Evolutionary conservation across 2,888 invertebrate species (phyloP).

Genomic region (Bombylius major): DNA sequence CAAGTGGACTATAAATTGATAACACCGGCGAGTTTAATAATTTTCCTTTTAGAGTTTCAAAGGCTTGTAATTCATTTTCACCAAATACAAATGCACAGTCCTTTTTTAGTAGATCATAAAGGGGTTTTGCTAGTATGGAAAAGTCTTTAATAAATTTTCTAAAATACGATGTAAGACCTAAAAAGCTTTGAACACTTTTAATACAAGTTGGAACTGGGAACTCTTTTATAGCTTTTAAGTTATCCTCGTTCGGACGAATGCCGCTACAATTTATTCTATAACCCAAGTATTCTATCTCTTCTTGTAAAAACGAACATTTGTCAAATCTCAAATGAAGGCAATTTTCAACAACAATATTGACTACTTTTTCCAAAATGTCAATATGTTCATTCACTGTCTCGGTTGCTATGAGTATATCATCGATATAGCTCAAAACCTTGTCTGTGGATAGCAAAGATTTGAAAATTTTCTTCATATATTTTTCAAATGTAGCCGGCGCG

Average conservation of each 20-base stretch:
- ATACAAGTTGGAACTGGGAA: conserved; percentile 12
- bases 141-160: conserved; percentile 9
- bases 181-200: conserved; percentile 15
- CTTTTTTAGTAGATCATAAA: conserved; percentile 20
- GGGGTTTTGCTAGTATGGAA: conserved; percentile 19
- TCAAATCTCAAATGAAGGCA: neutral
- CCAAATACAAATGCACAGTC: conserved; percentile 3
- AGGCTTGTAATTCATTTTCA: conserved; percentile 1
- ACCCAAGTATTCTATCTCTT: conserved; percentile 1
- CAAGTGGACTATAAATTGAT: conserved; percentile 18
- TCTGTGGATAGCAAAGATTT: too few relatives aligned
- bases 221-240: neutral
- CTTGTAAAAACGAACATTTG: neutral
- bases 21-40: conserved; percentile 16
- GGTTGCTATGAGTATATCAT: too few relatives aligned
- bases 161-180: conserved; percentile 12
- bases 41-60: conserved; percentile 6
- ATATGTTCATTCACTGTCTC: neutral
- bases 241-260: neutral
- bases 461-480: too few relatives aligned
- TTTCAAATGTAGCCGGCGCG: too few relatives aligned
- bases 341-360: neutral
- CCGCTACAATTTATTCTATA: neutral
- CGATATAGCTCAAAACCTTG: too few relatives aligned
- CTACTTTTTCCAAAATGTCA: neutral